Percentiles rank a stretch among this genome's conserved stretches.
Evolutionary conservation across 1,140 invertebrate genomes (phyloP).

Genomic region (Coboldia fuscipes): DNA sequence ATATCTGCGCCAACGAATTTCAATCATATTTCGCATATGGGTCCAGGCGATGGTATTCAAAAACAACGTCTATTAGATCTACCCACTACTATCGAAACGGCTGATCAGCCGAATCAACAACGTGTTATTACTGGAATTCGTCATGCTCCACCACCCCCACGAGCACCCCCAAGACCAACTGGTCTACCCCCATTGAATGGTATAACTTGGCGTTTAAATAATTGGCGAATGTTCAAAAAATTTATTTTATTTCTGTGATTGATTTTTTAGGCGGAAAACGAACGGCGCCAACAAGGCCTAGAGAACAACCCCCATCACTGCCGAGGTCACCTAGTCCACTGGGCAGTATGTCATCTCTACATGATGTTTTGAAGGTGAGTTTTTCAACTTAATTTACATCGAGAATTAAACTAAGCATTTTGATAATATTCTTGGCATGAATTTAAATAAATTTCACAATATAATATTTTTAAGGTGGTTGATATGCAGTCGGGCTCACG

Average conservation of each 20-base stretch:
- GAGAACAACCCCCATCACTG: constrained; percentile 4
- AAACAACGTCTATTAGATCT: constrained; percentile 82
- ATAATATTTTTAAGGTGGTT: constrained; percentile 2
- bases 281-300: background rate
- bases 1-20: constrained; percentile 97
- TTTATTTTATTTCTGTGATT: background rate
- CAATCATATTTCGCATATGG: constrained; percentile 97
- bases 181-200: constrained; percentile 4
- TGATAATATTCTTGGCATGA: background rate
- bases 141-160: constrained; percentile 1
- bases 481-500: constrained; percentile 28
- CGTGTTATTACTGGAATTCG: background rate
- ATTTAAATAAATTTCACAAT: background rate
- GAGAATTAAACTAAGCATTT: background rate
- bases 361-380: constrained; percentile 10
- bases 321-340: constrained; percentile 5
- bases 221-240: background rate
- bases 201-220: background rate
- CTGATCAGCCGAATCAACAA: constrained; percentile 24
- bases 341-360: constrained; percentile 6
- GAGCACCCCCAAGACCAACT: constrained; percentile 2
- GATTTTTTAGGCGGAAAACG: constrained; percentile 1
- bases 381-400: constrained; percentile 1
- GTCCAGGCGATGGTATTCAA: constrained; percentile 86
- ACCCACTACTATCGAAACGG: constrained; percentile 63